Conservation (phyloP, 1,140 invertebrate species). For the Pogonus chalceus region DNA sequence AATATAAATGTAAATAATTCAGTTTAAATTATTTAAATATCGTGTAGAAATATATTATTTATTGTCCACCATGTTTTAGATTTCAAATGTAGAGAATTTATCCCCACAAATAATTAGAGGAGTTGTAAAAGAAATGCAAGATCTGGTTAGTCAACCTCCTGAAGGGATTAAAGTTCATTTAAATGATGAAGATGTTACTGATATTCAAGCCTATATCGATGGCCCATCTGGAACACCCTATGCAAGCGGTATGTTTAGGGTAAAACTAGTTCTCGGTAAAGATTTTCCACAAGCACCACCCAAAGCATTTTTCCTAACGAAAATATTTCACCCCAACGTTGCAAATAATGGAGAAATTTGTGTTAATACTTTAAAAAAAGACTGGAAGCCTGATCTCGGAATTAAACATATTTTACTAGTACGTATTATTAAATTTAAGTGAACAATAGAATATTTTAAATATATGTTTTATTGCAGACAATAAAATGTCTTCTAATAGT, state of each 20-base stretch:
- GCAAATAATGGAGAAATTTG: constrained; percentile 91
- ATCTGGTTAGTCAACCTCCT: constrained; percentile 63
- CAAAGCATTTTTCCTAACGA: constrained; percentile 91
- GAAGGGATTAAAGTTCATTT: constrained; percentile 81
- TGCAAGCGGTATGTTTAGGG: constrained; percentile 70
- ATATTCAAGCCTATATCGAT: constrained; percentile 84
- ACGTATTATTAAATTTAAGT: constrained; percentile 27
- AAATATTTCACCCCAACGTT: constrained; percentile 97
- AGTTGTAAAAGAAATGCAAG: constrained; percentile 73
- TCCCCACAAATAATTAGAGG: constrained; percentile 84
- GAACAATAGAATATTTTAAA: constrained; percentile 2
- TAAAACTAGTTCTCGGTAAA: constrained; percentile 84
- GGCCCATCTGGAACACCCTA: constrained; percentile 76
- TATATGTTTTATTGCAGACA: constrained; percentile 52
- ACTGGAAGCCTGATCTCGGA: constrained; percentile 93
- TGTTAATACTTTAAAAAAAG: constrained; percentile 93
- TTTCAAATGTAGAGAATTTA: constrained; percentile 85
- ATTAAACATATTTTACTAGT: constrained; percentile 92
- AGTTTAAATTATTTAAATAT: no score
- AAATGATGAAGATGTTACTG: constrained; percentile 85
- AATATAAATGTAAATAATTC: no score
- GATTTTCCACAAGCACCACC: constrained; percentile 89
- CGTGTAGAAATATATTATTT: no score
- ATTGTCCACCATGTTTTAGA: constrained; percentile 46
- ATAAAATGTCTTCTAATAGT: constrained; percentile 89